phyloP scores from a whole-genome alignment of 2,888 invertebrate species.

The Ormia ochracea region DNA sequence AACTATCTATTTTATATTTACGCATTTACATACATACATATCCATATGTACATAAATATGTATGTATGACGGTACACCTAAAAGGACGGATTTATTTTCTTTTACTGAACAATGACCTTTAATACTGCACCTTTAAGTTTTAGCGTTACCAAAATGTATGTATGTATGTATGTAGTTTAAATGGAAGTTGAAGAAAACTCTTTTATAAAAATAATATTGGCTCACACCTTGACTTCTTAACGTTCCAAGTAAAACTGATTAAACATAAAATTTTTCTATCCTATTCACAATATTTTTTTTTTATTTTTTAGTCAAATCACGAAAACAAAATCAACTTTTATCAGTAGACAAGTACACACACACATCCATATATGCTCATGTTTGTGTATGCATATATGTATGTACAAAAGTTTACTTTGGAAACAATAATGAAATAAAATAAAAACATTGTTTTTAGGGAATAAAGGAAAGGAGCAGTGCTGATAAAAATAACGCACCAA shows the following conservation, averaged over 20 bases:
- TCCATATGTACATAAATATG: too few species aligned
- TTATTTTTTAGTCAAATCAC: conserved; percentile 8
- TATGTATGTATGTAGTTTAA: too few species aligned
- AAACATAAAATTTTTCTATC: conserved; percentile 11
- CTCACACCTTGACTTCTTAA: conserved; percentile 43
- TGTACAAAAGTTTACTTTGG: conserved; percentile 5
- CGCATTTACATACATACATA: too few species aligned
- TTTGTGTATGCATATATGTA: too few species aligned
- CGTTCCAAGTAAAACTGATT: conserved; percentile 46
- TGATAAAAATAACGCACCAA: conserved; percentile 37
- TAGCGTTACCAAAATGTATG: not conserved
- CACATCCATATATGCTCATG: too few species aligned
- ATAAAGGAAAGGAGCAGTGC: not conserved
- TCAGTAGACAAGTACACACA: conserved; percentile 22
- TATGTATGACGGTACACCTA: too few species aligned
- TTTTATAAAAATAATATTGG: not conserved
- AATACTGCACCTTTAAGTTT: not conserved
- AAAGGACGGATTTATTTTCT: too few species aligned
- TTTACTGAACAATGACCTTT: too few species aligned
- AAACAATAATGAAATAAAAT: conserved; percentile 16
- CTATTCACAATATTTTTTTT: conserved; percentile 1
- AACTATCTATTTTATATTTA: too few species aligned
- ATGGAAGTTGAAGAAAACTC: not conserved
- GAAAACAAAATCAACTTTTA: conserved; percentile 12
- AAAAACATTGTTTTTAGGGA: not conserved